These are phyloP conservation scores for Drosophila pseudoobscura DNA, from an alignment of 1,140 invertebrate species.

Conservation along the genomic window DNA sequence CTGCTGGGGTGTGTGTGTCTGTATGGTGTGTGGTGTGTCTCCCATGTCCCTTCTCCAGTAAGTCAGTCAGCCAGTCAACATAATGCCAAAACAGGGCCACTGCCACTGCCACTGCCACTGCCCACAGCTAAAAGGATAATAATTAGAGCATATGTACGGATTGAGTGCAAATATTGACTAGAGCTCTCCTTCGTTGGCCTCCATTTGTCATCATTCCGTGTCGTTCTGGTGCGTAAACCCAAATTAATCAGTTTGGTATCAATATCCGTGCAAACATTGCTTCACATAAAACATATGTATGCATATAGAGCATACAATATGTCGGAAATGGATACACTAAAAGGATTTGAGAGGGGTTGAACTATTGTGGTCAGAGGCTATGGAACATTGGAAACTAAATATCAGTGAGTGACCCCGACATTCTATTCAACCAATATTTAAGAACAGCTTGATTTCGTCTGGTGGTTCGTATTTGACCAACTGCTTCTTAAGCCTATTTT, in stretches of 20 bases:
- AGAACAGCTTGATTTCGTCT: too few species aligned
- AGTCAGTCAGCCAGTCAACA: constrained; percentile 36
- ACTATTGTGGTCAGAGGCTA: too few species aligned
- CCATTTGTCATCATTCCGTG: constrained; percentile 43
- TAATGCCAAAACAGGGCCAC: constrained; percentile 46
- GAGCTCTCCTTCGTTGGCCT: not conserved
- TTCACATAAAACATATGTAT: constrained; percentile 44
- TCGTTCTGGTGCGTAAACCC: constrained; percentile 34
- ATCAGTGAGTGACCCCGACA: too few species aligned
- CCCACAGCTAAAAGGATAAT: constrained; percentile 73
- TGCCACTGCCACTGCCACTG: constrained; percentile 42
- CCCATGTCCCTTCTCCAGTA: constrained; percentile 27
- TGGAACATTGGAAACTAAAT: too few species aligned
- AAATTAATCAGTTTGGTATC: constrained; percentile 72
- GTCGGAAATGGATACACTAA: not conserved
- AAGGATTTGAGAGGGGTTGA: too few species aligned
- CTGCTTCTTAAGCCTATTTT: too few species aligned
- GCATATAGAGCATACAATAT: constrained; percentile 32
- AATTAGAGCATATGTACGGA: constrained; percentile 81
- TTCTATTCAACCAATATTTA: too few species aligned
- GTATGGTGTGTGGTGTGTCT: not conserved
- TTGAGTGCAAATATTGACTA: constrained; percentile 78
- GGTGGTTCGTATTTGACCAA: too few species aligned
- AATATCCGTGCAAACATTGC: constrained; percentile 59
- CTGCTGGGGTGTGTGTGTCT: constrained; percentile 24